Evolutionary conservation across 2,888 invertebrate species (phyloP).

Genomic region (Portevinia maculata): DNA sequence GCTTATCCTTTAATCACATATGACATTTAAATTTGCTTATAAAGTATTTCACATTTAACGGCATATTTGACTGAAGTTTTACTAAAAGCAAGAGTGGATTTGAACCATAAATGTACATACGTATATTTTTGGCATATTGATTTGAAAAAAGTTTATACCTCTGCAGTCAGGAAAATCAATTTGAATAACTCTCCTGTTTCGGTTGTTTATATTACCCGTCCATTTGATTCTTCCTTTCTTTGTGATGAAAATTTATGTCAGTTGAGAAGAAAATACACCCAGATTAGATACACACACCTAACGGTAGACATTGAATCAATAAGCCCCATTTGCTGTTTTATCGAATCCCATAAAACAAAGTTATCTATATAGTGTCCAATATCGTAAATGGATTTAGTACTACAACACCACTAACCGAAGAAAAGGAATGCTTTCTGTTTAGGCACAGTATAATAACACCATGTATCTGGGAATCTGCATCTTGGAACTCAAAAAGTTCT

Average conservation of each 20-base stretch:
- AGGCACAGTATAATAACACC: constrained; percentile 8
- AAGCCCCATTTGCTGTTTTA: constrained; percentile 47
- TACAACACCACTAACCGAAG: constrained; percentile 21
- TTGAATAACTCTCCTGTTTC: constrained; percentile 7
- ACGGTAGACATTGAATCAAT: constrained; percentile 37
- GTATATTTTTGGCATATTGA: constrained; percentile 1
- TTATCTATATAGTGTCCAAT: constrained; percentile 26
- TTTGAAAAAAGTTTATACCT: constrained; percentile 3
- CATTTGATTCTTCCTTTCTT: not conserved
- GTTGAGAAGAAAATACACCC: constrained; percentile 2
- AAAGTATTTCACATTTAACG: too few relatives aligned
- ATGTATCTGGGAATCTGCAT: not conserved
- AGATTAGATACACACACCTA: not conserved
- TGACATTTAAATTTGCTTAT: too few relatives aligned
- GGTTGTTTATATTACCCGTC: constrained; percentile 2
- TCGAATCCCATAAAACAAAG: constrained; percentile 36
- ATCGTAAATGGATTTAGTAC: constrained; percentile 36
- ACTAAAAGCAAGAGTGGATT: too few relatives aligned
- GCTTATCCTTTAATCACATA: too few relatives aligned
- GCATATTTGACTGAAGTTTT: too few relatives aligned
- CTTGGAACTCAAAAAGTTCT: too few relatives aligned
- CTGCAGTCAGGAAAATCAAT: constrained; percentile 19
- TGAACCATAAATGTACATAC: too few relatives aligned
- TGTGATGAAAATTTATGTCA: too few relatives aligned
- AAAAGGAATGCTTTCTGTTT: constrained; percentile 17